Base-by-base conservation (phyloP, 1,140 invertebrate genomes). In the Diabrotica undecimpunctata region DNA sequence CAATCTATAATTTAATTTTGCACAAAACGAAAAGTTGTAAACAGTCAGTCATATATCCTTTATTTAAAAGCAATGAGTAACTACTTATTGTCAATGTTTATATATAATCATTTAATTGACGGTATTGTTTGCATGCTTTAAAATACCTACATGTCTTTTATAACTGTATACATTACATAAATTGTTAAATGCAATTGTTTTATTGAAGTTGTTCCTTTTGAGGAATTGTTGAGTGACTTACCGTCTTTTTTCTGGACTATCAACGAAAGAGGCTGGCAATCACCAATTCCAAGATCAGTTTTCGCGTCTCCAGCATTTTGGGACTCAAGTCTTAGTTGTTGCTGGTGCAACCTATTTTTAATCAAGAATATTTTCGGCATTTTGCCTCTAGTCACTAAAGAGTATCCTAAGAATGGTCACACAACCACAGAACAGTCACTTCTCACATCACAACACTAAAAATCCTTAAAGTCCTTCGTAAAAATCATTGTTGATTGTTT, bases 321-420 rank as follows among this genome's bases (percentile, higher is more conserved):
- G 50, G 88, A 86, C 75, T 93, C 91, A 74, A 93, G 79, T 62
- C 88, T 85, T 74, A 90, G 83, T 81, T 94, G 92, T 85, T 94
- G 92, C 86, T 93, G 90, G 70, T 91, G 90, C 83, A 94, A 83
- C 73, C 92, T 85, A 77, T 93, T 92, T 80, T 93, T 94, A 73
- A 94, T 92, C 67, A 92, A 79, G 79, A 93, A 94, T 78, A 94
- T 93, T 83, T 94, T 94, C 81, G 92, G 92, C 92, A 94, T 94
- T 74, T 83, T 85, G 72, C 10, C 14, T 50, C 12, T 9, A 57
- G 36, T 57, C 55, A 57, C 55, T 37, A 12, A 9, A 57, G 36
- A 37, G 13, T 38, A 55, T 11, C 54, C 13, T 37, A 38, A 57
- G 12, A 57, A 41, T 41, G 41, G 41, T 37, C 10, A 57, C 55